A percentile compares a stretch with the other conserved stretches of the same genome.
Conservation (phyloP, 2,888 invertebrate genomes). For the Hedya salicella region DNA sequence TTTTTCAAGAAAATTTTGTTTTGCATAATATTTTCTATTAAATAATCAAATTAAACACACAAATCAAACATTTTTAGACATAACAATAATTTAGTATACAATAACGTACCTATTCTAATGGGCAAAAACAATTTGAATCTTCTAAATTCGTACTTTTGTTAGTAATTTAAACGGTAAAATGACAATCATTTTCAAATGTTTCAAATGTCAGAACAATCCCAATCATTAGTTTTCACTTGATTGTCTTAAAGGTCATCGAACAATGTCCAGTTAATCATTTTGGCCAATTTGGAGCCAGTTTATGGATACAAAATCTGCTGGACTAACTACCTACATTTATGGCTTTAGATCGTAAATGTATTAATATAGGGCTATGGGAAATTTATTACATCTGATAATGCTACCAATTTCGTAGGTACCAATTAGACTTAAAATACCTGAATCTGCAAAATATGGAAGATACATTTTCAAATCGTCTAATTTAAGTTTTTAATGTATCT, state of each 20-base stretch:
- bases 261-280: slow-evolving; percentile 34
- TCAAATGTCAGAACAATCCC: slow-evolving; percentile 37
- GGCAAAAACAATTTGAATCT: neutral
- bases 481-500: too few species aligned
- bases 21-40: too few species aligned
- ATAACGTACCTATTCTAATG: neutral
- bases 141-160: neutral
- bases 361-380: slow-evolving; percentile 12
- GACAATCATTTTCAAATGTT: slow-evolving; percentile 32
- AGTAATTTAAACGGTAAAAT: slow-evolving; percentile 2
- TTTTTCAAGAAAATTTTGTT: too few species aligned
- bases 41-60: too few species aligned
- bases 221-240: slow-evolving; percentile 34
- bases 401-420: neutral
- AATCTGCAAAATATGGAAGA: too few species aligned
- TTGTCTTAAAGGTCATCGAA: slow-evolving; percentile 33
- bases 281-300: slow-evolving; percentile 30
- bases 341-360: neutral
- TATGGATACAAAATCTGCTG: slow-evolving; percentile 6
- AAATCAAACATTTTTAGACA: too few species aligned
- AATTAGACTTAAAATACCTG: too few species aligned
- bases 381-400: neutral
- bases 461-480: too few species aligned
- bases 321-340: neutral
- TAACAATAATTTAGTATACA: too few species aligned